phyloP scores from a whole-genome alignment of 2,888 invertebrate genomes.

The Blastobasis adustella region DNA sequence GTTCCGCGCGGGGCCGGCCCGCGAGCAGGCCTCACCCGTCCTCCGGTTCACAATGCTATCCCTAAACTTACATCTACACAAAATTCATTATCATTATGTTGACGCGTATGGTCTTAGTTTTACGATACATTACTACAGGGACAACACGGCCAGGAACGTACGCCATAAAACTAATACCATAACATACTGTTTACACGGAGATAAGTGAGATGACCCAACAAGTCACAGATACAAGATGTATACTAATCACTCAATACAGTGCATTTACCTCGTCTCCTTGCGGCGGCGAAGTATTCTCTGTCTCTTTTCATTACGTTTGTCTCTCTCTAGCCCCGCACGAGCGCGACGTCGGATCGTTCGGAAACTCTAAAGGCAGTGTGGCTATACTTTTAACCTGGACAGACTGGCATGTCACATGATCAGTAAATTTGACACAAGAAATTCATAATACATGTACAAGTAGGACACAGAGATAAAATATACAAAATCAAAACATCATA shows the following conservation, averaged over 20 bases:
- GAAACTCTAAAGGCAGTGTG: slow-evolving; percentile 66
- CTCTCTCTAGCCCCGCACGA: slow-evolving; percentile 46
- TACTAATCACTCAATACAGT: slow-evolving; percentile 53
- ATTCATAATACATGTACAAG: slow-evolving; percentile 18
- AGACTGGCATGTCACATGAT: slow-evolving; percentile 44
- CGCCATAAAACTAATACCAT: no score
- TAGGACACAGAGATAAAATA: slow-evolving; percentile 16
- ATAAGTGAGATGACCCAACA: not conserved
- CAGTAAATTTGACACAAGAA: slow-evolving; percentile 20
- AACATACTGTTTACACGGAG: not conserved
- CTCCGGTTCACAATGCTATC: slow-evolving; percentile 17
- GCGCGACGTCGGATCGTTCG: slow-evolving; percentile 38
- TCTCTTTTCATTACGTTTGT: slow-evolving; percentile 25
- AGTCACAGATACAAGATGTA: slow-evolving; percentile 8
- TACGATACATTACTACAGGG: not conserved
- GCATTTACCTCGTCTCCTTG: slow-evolving; percentile 66
- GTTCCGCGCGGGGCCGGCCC: slow-evolving; percentile 20
- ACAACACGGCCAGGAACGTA: not conserved
- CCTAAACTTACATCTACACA: slow-evolving; percentile 28
- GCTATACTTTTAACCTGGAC: slow-evolving; percentile 66
- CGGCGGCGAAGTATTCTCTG: slow-evolving; percentile 45
- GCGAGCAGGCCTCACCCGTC: slow-evolving; percentile 19
- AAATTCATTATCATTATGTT: no score
- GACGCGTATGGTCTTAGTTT: slow-evolving; percentile 3
- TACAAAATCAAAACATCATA: slow-evolving; percentile 18